Evolutionary conservation across 2,888 invertebrate species (phyloP).

Genomic region (Scaptomyza tumidula): DNA sequence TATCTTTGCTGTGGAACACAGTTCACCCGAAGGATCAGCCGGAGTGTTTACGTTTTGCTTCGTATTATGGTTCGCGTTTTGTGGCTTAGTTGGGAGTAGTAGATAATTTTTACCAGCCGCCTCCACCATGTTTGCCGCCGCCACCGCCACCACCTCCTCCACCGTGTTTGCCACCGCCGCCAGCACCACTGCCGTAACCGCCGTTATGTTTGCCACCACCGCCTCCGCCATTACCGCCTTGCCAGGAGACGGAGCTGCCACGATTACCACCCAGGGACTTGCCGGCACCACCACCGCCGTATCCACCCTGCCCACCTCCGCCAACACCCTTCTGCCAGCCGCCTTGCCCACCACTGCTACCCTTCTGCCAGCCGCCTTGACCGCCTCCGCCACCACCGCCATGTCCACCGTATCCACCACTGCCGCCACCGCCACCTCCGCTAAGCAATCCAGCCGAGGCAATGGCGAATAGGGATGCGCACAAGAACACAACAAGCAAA

Average conservation of each 20-base stretch:
- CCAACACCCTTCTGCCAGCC: slow-evolving; percentile 29
- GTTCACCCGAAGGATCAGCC: slow-evolving; percentile 43
- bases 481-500: slow-evolving; percentile 60
- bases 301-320: slow-evolving; percentile 29
- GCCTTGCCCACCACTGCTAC: slow-evolving; percentile 32
- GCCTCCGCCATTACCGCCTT: slow-evolving; percentile 37
- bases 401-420: slow-evolving; percentile 27
- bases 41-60: slow-evolving; percentile 45
- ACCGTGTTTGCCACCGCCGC: slow-evolving; percentile 49
- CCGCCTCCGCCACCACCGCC: slow-evolving; percentile 43
- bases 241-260: slow-evolving; percentile 1
- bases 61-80: slow-evolving; percentile 37
- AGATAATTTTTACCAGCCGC: slow-evolving; percentile 53
- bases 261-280: neutral
- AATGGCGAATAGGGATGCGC: slow-evolving; percentile 58
- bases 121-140: slow-evolving; percentile 52
- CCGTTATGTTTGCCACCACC: slow-evolving; percentile 44
- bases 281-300: slow-evolving; percentile 30
- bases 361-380: slow-evolving; percentile 22
- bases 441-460: slow-evolving; percentile 65
- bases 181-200: slow-evolving; percentile 45
- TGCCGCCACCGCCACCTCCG: slow-evolving; percentile 58
- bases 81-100: neutral
- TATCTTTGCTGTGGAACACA: slow-evolving; percentile 55
- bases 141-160: slow-evolving; percentile 55